Evolutionary conservation across 2,888 invertebrate species (phyloP), one percentile per base, ranked within the genome.

Genomic region (Cryptus viduatorius): DNA sequence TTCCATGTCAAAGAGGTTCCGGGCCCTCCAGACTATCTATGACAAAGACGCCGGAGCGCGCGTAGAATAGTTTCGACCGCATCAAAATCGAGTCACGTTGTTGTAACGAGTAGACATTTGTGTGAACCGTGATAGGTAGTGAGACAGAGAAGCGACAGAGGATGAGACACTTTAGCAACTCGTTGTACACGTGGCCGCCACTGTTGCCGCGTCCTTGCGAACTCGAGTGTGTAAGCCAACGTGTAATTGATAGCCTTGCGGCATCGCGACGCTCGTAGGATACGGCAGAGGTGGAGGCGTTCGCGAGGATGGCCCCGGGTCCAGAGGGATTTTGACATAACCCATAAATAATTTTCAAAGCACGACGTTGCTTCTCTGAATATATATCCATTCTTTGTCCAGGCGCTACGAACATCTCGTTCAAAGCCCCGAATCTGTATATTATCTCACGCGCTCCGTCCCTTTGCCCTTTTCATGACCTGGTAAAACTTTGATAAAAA

Each of bases 161-260:
- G 67, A 48, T 46, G 73, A 83, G 87, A 86, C 88, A 90, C 89
- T 89, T 87, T 86, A 87, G 86, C 86, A 87, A 89, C 88, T 90
- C 88, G 88, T 89, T 89, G 61, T 68, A 80, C 78, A 69, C 68
- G 78, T 69, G 78, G 46, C 29, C 50, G 68, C 19, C 69, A 50
- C 69, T 14, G 75, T 31, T 50, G 37, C 56, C 56, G 72, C 19
- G 69, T 69, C 59, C 59, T 71, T 80, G 87, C 86, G 82, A 87
- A 87, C 86, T 88, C 83, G 85, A 88, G 86, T 87, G 87, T 88
- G 71, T 83, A 79, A 79, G 75, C 79, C 69, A 68, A 68, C 78
- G 89, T 88, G 90, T 90, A 91, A 92, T 90, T 90, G 92, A 92
- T 92, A 92, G 86, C 88, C 88, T 89, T 90, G 80, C 75, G 71